Base-by-base conservation (phyloP, 2,113 vertebrate species). In the Halcyon malimbica region DNA sequence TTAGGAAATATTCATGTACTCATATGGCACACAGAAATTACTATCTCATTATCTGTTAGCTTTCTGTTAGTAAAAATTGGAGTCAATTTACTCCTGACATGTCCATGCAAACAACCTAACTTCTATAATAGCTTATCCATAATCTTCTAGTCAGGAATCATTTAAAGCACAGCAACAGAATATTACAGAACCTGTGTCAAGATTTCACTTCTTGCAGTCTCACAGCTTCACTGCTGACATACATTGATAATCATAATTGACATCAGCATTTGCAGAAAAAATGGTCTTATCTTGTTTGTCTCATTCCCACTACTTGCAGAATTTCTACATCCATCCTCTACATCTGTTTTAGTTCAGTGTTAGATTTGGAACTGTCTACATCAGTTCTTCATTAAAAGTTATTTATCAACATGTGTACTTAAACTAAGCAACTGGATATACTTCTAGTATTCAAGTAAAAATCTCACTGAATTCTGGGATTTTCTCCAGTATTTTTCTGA, bases 21-120 rank as follows among this genome's bases (percentile, higher is more conserved):
- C 95, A 95, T 95, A 97, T 97, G 97, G 89, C 69, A 89, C 63
- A 75, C 44, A 91, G 93, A 97, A 97, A 97, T 97, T 94, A 94
- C 60, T 90, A 87, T 95, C 85, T 82, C 82, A 94, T 96, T 96
- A 97, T 81, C 29, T 31, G 94, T 87, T 87, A 82, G 82, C 54
- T 97, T 95, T 96, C 78, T 0, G 8, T 92, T 94, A 92, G 67
- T 79, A 78, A 96, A 96, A 97, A 94, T 41, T 94, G 79, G 90
- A 97, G 95, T 96, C 92, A 96, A 80, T 96, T 97, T 95, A 81
- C 67, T 93, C 73, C 53, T 69, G 68, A 93, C 80, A 77, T 25
- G 37, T 93, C 94, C 80, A n/a, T 56, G 73, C 69, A 90, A 69
- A 83, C 83, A 94, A 69, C 37, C n/a, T 69, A 90, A 85, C 39